Conservation (phyloP, 2,888 invertebrate species). For the Elysia crispata region DNA sequence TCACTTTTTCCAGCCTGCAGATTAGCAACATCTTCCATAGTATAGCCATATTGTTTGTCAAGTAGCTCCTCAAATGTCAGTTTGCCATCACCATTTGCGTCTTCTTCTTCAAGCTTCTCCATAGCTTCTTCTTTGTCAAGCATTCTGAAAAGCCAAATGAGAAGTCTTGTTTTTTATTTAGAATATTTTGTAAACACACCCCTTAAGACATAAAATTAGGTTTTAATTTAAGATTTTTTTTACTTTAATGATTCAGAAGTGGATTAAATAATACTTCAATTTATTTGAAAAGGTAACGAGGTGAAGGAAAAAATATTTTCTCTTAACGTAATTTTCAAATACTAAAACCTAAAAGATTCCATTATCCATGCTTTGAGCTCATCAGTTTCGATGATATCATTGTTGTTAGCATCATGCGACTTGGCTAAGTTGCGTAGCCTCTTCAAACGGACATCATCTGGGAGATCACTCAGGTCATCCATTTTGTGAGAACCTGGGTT, state of each 20-base stretch:
- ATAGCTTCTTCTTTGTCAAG: constrained; percentile 86
- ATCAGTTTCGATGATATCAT: constrained; percentile 86
- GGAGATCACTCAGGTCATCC: constrained; percentile 92
- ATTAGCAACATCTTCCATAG: constrained; percentile 78
- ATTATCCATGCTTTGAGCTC: constrained; percentile 96
- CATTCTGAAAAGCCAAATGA: constrained; percentile 54
- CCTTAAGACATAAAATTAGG: not conserved
- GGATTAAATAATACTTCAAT: too few relatives aligned
- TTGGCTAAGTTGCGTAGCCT: constrained; percentile 86
- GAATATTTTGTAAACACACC: too few relatives aligned
- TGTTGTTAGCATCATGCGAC: constrained; percentile 92
- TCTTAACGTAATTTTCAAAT: too few relatives aligned
- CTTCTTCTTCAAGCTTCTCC: constrained; percentile 89
- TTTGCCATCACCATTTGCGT: constrained; percentile 87
- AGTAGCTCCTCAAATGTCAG: constrained; percentile 94
- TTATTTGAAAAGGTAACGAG: too few relatives aligned
- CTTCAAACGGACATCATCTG: constrained; percentile 90
- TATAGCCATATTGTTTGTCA: constrained; percentile 89
- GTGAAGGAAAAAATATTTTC: too few relatives aligned
- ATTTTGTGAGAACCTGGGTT: constrained; percentile 76
- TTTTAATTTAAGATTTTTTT: not conserved
- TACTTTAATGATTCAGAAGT: too few relatives aligned
- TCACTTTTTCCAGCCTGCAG: constrained; percentile 56
- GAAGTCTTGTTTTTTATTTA: too few relatives aligned
- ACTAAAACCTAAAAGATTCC: constrained; percentile 84